Percentiles rank a stretch among this genome's conserved stretches.
These are phyloP conservation scores for Drosophila nigricruria DNA, from an alignment of 2,888 invertebrate species.

Conservation along the genomic window DNA sequence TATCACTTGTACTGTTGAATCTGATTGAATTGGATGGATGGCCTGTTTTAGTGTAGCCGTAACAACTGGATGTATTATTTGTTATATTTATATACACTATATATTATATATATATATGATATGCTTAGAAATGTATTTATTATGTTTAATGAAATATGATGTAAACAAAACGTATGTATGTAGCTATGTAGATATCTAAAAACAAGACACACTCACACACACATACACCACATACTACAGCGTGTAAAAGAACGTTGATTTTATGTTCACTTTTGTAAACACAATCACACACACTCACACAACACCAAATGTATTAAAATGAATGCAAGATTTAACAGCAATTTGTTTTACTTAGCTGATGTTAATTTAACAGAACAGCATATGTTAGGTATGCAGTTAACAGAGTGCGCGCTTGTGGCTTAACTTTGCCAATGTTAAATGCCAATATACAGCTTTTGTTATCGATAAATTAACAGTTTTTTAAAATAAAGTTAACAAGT, in stretches of 20 bases:
- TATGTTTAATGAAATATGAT: constrained; percentile 70
- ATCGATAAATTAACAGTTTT: constrained; percentile 16
- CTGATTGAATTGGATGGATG: constrained; percentile 34
- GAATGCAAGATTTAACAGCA: constrained; percentile 54
- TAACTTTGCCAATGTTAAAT: constrained; percentile 1
- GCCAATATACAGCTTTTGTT: background rate
- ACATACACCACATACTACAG: constrained; percentile 40
- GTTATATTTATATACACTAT: constrained; percentile 61
- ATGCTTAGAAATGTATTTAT: constrained; percentile 72
- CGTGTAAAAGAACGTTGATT: constrained; percentile 60
- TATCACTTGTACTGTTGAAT: constrained; percentile 68
- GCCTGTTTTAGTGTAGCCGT: constrained; percentile 40
- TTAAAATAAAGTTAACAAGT: background rate
- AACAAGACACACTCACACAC: constrained; percentile 31
- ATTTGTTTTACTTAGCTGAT: background rate
- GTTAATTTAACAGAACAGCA: background rate
- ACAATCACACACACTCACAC: constrained; percentile 40
- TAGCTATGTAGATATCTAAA: constrained; percentile 73
- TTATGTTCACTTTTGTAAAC: constrained; percentile 75
- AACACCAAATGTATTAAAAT: constrained; percentile 73
- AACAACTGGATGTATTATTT: constrained; percentile 72
- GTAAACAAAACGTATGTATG: constrained; percentile 66
- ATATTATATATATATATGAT: constrained; percentile 47
- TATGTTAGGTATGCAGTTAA: background rate
- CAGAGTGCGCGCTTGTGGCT: background rate